Base-by-base conservation (phyloP, 2,888 invertebrate genomes). In the Yponomeuta plumbellus region DNA sequence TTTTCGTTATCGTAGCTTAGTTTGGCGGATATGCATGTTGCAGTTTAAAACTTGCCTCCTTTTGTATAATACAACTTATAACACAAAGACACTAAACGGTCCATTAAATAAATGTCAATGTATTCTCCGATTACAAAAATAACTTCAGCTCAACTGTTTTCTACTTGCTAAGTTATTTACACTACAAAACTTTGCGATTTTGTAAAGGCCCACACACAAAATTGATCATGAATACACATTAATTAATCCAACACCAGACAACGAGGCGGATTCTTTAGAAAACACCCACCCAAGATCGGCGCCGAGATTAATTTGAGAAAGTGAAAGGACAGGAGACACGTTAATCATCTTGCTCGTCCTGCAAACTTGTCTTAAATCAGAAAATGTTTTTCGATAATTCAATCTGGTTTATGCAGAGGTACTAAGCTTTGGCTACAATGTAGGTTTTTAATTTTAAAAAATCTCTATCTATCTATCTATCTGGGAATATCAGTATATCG, bases 241-340 rank as follows among this genome's bases (percentile, higher is more conserved):
- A 83, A 81, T 84, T 82, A 78, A 74, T 73, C 70, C 68, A 71
- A 73, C 73, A 71, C 70, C 67, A 69, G 70, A 73, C 73, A 74
- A 72, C 75, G n/a, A 61, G 34, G 75, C 79, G 75, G 78, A 80
- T 79, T 80, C 81, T 80, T 81, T 78, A 78, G 78, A 78, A 80
- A 80, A 78, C 77, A 75, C 79, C 82, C 78, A 75, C 80, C 80
- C 77, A 80, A 80, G 44, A 52, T 52, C 44, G 44, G 44, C 13
- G 74, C 74, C 71, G 75, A 75, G 21, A 79, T 78, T 77, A 78
- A 75, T 74, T 74, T 77, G 77, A 76, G 78, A 80, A 80, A 77
- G 74, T 74, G 61, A 26, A 61, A 23, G 17, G 23, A 22, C 22
- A 58, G 58, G 44, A 52, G 44, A 52, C 17, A 52, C 44, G 17